Conservation (phyloP, 2,888 invertebrate genomes). For the Branchellion lobata region DNA sequence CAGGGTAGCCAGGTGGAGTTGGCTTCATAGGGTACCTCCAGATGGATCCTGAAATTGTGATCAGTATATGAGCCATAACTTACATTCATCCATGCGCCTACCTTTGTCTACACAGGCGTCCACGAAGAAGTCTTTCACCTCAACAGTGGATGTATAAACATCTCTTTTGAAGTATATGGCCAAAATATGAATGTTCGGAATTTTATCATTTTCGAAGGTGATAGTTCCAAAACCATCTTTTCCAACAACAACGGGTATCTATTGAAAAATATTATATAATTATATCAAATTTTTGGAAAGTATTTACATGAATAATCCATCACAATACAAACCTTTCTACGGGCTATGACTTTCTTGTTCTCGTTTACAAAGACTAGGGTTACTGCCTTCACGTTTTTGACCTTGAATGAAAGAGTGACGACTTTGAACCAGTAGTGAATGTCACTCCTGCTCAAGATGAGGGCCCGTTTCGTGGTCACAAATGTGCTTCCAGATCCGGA, state of each 20-base stretch:
- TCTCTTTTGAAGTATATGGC: neutral
- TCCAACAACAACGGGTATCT: neutral
- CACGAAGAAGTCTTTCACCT: constrained; percentile 32
- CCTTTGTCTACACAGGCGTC: constrained; percentile 27
- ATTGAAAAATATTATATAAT: neutral
- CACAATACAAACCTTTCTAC: neutral
- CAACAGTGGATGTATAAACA: neutral
- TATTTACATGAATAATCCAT: too few species aligned
- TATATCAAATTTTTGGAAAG: neutral
- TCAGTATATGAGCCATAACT: too few species aligned
- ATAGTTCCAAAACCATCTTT: neutral
- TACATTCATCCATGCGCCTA: too few species aligned
- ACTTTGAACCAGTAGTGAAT: neutral
- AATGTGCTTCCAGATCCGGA: neutral
- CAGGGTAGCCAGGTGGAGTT: too few species aligned
- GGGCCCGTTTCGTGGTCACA: neutral
- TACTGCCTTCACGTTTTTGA: neutral
- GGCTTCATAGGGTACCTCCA: too few species aligned
- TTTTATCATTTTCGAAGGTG: neutral
- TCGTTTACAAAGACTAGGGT: neutral
- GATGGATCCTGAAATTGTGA: too few species aligned
- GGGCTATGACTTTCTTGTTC: neutral
- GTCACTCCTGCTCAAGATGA: neutral
- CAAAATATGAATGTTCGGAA: neutral
- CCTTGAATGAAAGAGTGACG: neutral